Conservation (phyloP, 2,797 vertebrate genomes). For the Amblyopsis hoosieri region DNA sequence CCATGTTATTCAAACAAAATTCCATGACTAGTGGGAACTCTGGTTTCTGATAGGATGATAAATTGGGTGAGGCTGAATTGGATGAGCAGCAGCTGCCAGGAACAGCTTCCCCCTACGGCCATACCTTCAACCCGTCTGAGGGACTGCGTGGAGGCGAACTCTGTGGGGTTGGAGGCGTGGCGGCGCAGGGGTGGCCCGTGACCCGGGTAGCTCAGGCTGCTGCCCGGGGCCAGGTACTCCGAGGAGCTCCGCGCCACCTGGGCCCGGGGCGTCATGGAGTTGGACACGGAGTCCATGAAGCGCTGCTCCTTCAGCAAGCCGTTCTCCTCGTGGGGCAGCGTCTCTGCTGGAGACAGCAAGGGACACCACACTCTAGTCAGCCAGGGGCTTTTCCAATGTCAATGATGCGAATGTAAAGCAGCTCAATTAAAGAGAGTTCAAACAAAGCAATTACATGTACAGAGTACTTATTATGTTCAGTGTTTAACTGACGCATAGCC, state of each 20-base stretch:
- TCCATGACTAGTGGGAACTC: background rate
- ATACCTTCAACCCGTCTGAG: constrained; percentile 89
- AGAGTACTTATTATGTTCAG: too few species aligned
- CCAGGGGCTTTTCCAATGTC: background rate
- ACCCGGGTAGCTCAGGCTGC: constrained; percentile 74
- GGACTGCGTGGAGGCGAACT: constrained; percentile 73
- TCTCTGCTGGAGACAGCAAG: constrained; percentile 79
- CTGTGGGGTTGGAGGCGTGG: constrained; percentile 77
- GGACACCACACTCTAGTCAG: background rate
- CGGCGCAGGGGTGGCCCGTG: constrained; percentile 70
- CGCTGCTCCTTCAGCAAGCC: constrained; percentile 83
- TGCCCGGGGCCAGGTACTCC: constrained; percentile 75
- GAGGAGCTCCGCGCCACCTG: constrained; percentile 70
- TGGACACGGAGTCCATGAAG: constrained; percentile 86
- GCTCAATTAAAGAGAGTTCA: too few species aligned
- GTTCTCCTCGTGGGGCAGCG: constrained; percentile 81
- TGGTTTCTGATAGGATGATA: too few species aligned
- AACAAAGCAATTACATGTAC: too few species aligned
- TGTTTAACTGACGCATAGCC: too few species aligned
- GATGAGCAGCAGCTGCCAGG: background rate
- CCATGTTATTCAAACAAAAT: background rate
- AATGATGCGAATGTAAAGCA: too few species aligned
- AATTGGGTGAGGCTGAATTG: too few species aligned
- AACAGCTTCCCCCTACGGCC: background rate
- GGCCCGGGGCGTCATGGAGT: constrained; percentile 81